phyloP scores from a whole-genome alignment of 2,797 vertebrate genomes.

The Darevskia mixta region DNA sequence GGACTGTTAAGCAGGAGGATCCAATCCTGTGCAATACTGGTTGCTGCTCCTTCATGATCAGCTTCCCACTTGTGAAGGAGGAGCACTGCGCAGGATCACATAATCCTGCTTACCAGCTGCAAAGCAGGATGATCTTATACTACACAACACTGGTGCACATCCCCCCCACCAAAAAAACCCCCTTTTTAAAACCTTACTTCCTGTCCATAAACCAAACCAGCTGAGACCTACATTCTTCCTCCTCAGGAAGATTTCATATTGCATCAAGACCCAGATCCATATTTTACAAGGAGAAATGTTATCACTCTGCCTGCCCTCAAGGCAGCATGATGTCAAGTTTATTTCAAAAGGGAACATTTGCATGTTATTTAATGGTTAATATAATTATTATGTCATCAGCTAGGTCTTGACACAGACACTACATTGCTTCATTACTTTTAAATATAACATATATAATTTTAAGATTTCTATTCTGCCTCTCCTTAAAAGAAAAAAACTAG shows the following conservation, averaged over 20 bases:
- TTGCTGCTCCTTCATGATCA: too few species aligned
- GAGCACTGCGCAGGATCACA: too few species aligned
- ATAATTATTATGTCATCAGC: neutral
- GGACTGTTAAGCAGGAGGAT: too few species aligned
- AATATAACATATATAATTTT: neutral
- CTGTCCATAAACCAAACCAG: neutral
- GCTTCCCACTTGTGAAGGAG: too few species aligned
- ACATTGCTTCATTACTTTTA: neutral
- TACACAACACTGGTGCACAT: too few species aligned
- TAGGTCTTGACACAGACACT: too few species aligned
- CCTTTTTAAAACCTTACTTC: neutral
- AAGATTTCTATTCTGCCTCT: neutral
- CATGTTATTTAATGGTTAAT: neutral
- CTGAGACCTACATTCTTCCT: rapidly evolving
- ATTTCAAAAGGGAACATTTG: neutral
- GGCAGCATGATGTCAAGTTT: neutral
- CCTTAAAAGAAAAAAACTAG: neutral
- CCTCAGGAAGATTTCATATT: rapidly evolving
- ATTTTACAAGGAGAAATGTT: neutral
- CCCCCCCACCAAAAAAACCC: neutral
- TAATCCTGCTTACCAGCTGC: too few species aligned
- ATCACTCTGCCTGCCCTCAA: neutral
- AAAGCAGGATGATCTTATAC: too few species aligned
- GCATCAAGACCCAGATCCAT: neutral
- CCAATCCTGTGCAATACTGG: too few species aligned